phyloP scores from a whole-genome alignment of 2,113 vertebrate species.

The Forbesichthys papilliferus region DNA sequence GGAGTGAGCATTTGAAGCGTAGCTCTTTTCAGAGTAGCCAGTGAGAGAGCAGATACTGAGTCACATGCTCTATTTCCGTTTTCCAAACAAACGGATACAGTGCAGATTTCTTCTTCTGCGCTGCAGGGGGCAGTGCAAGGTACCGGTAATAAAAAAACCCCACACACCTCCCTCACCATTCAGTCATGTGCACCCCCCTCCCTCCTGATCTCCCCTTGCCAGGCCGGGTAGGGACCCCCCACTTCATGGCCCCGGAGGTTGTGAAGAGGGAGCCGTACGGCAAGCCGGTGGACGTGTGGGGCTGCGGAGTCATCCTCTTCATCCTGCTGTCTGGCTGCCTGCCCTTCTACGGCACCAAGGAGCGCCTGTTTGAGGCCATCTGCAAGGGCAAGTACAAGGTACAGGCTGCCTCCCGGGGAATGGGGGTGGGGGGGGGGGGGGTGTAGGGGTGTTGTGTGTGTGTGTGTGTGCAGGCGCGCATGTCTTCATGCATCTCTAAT shows the following conservation, averaged over 20 bases:
- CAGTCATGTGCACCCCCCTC: too few relatives aligned
- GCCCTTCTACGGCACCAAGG: constrained; percentile 99
- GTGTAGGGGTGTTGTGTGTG: too few relatives aligned
- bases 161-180: too few relatives aligned
- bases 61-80: too few relatives aligned
- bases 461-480: not conserved
- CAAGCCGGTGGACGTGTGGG: constrained; percentile 98
- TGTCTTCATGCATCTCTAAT: not conserved
- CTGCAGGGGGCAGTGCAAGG: too few relatives aligned
- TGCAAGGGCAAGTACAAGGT: constrained; percentile 99
- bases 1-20: too few relatives aligned
- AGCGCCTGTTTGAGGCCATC: constrained; percentile 97
- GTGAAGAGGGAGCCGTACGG: constrained; percentile 98
- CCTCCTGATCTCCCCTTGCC: not conserved
- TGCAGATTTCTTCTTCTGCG: too few relatives aligned
- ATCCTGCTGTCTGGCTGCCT: constrained; percentile 97
- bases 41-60: too few relatives aligned
- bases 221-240: constrained; percentile 88
- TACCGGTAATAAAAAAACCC: too few relatives aligned
- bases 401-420: constrained; percentile 31
- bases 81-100: too few relatives aligned
- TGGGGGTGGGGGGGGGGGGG: too few relatives aligned
- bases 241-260: constrained; percentile 99
- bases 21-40: too few relatives aligned
- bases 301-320: constrained; percentile 98